phyloP scores from a whole-genome alignment of 2,888 invertebrate species.

The Esperia sulphurella region DNA sequence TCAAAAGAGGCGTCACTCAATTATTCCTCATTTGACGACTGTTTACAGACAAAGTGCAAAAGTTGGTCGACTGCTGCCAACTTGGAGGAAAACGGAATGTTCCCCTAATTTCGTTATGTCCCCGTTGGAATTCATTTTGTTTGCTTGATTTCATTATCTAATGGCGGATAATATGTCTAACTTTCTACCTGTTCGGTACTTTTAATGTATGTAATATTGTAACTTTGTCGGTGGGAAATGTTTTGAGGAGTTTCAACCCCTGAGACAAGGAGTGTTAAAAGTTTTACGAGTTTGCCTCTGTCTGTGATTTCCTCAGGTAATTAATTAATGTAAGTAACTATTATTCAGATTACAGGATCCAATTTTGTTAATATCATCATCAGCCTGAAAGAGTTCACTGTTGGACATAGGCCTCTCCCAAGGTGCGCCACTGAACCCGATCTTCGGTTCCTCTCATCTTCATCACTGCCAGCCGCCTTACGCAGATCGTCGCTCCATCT shows the following conservation, averaged over 20 bases:
- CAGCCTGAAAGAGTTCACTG: too few relatives aligned
- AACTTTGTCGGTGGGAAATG: not conserved
- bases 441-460: too few relatives aligned
- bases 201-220: not conserved
- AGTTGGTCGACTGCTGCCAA: not conserved
- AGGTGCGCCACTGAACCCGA: too few relatives aligned
- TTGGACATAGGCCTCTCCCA: too few relatives aligned
- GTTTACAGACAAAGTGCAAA: not conserved
- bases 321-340: too few relatives aligned
- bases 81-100: not conserved
- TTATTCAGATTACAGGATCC: too few relatives aligned
- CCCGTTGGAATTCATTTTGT: constrained; percentile 2
- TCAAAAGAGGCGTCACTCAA: not conserved
- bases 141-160: constrained; percentile 5
- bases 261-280: too few relatives aligned
- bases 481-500: too few relatives aligned
- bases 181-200: not conserved
- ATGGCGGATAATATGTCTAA: not conserved
- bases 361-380: too few relatives aligned
- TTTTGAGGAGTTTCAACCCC: not conserved
- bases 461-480: too few relatives aligned
- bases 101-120: constrained; percentile 1
- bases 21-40: not conserved
- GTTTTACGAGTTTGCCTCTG: too few relatives aligned
- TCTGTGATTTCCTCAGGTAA: too few relatives aligned